A percentile compares a stretch with the other conserved stretches of the same genome.
Conservation (phyloP, 1,140 invertebrate species). For the Limonius californicus region DNA sequence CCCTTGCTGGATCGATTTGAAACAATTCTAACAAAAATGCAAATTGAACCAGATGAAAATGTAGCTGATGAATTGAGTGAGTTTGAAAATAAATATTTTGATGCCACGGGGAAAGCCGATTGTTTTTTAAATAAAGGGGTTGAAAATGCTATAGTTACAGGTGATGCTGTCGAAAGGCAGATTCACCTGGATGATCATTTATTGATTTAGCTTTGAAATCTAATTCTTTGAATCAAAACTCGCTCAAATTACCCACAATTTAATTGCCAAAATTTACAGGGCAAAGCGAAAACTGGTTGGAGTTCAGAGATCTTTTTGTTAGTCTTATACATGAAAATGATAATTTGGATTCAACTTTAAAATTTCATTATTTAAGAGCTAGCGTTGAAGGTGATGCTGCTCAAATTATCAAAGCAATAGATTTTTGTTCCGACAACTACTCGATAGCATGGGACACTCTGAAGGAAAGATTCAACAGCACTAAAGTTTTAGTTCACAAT, state of each 20-base stretch:
- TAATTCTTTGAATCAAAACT: neutral
- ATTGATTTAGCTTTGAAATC: neutral
- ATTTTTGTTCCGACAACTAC: neutral
- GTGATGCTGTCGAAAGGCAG: neutral
- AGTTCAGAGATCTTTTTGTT: neutral
- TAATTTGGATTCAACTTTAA: neutral
- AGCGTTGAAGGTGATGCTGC: neutral
- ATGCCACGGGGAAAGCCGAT: neutral
- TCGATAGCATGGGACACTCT: neutral
- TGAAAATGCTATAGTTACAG: neutral
- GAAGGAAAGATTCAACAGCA: neutral
- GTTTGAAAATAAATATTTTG: neutral
- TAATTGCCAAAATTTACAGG: neutral
- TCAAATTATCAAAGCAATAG: neutral
- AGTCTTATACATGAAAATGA: neutral
- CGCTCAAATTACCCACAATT: neutral
- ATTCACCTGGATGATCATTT: neutral
- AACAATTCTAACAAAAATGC: neutral
- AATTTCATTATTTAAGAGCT: neutral
- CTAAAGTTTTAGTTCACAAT: slow-evolving; percentile 4
- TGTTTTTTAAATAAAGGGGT: too few relatives aligned
- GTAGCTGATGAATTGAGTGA: neutral
- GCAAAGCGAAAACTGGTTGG: neutral
- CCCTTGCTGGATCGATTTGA: neutral
- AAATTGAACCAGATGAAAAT: neutral